Conservation (phyloP, 1,140 invertebrate genomes). For the Galleria mellonella region DNA sequence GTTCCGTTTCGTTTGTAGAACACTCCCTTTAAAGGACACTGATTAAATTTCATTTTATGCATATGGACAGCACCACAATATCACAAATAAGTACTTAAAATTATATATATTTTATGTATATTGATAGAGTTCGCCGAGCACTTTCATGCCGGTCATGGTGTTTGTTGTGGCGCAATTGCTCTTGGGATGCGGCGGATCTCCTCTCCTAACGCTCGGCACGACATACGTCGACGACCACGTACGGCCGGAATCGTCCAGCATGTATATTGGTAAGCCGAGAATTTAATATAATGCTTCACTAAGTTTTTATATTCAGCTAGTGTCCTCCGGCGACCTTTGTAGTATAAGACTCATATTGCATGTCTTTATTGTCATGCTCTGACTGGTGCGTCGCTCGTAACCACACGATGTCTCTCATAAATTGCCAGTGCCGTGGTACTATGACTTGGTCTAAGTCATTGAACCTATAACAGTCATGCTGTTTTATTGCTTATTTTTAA, state of each 20-base stretch:
- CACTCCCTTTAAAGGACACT: no score
- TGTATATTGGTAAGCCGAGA: conserved; percentile 83
- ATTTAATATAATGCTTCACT: not conserved
- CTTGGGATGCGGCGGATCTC: conserved; percentile 91
- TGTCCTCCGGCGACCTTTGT: conserved; percentile 11
- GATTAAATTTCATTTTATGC: no score
- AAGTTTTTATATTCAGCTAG: not conserved
- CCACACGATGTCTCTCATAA: conserved; percentile 13
- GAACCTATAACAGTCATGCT: not conserved
- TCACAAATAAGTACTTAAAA: no score
- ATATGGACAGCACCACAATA: no score
- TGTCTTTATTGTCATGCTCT: conserved; percentile 11
- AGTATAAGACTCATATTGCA: conserved; percentile 4
- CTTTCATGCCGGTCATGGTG: conserved; percentile 85
- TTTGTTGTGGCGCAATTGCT: conserved; percentile 92
- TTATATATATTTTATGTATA: no score
- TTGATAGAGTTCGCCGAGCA: conserved; percentile 82
- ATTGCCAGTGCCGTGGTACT: conserved; percentile 22
- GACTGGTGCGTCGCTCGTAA: conserved; percentile 27
- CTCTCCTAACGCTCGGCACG: conserved; percentile 90
- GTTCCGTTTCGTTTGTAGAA: no score
- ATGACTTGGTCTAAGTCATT: no score
- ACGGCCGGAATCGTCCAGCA: conserved; percentile 85
- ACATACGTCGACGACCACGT: conserved; percentile 94
- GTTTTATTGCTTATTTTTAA: conserved; percentile 5